phyloP scores from a whole-genome alignment of 1,140 invertebrate species.

The Apis laboriosa region DNA sequence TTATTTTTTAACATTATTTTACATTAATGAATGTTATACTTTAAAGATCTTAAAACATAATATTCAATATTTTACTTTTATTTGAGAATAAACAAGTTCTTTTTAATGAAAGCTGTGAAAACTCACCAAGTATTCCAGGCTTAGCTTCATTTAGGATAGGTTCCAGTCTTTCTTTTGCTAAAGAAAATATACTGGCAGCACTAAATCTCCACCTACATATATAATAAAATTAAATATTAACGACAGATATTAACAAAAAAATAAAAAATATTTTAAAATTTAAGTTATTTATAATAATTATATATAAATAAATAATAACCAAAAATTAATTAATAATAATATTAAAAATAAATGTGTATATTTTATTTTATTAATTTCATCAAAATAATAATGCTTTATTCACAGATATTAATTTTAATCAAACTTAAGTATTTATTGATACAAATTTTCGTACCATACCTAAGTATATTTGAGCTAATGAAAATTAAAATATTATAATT shows the following conservation, averaged over 20 bases:
- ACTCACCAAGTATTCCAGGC: conserved; percentile 80
- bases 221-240: neutral
- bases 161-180: conserved; percentile 80
- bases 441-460: neutral
- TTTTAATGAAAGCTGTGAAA: neutral
- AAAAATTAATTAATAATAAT: too few species aligned
- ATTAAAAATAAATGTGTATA: too few species aligned
- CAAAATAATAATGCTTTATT: neutral
- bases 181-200: conserved; percentile 79
- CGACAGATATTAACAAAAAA: neutral
- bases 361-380: too few species aligned
- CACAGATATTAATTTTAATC: neutral
- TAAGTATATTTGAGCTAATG: neutral
- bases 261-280: neutral
- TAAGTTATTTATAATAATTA: neutral
- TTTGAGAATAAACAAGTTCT: neutral
- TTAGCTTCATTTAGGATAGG: conserved; percentile 80
- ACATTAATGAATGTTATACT: neutral
- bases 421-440: neutral
- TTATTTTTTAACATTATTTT: neutral
- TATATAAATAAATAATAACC: neutral
- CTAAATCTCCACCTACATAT: conserved; percentile 82
- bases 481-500: neutral
- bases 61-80: neutral
- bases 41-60: neutral